Evolutionary conservation across 2,888 invertebrate species (phyloP), one percentile per base, ranked within the genome.

Genomic region (Brenthis daphne): DNA sequence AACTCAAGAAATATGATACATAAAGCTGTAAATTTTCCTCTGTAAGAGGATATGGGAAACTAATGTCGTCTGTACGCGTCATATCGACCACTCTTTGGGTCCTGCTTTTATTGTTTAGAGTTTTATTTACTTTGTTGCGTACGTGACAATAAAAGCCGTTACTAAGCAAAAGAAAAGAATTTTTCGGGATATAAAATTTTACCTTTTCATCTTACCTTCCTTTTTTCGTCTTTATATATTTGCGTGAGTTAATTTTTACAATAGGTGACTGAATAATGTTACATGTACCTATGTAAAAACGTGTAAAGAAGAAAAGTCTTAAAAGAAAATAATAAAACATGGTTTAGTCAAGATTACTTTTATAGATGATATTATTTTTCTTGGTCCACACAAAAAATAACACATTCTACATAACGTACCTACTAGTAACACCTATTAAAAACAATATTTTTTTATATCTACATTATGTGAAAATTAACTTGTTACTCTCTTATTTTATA

Each of bases 81-180:
- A 33, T 50, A 55, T 60, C 50, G 65, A 61, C 55, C 67, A 58
- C n/a, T 67, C 55, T 37, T 61, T 8, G 67, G 43, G 51, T 50
- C 61, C 37, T 48, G 48, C 47, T 67, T 55, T 63, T 67, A 57
- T 55, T 67, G 55, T 58, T 65, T 58, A 58, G 57, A 57, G n/a
- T 58, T 58, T 65, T 65, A 65, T 63, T 67, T 61, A 37, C 61
- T 67, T 67, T 63, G 67, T 56, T 57, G n/a, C 33, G 51, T 63
- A 55, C 51, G 56, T 50, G 50, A 61, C 56, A 56, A 50, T 37
- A 67, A 67, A 48, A 33, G 20, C n/a, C 37, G 58, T 24, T 53
- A 58, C 58, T 37, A 43, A 51, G 51, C 20, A 37, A 43, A 33
- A 37, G 54, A 43, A 64, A 43, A 55, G 29, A 16, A 12, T 53